Percentiles rank a stretch among this genome's conserved stretches.
Conservation (phyloP, 2,888 invertebrate genomes). For the Drosophila tanythrix region DNA sequence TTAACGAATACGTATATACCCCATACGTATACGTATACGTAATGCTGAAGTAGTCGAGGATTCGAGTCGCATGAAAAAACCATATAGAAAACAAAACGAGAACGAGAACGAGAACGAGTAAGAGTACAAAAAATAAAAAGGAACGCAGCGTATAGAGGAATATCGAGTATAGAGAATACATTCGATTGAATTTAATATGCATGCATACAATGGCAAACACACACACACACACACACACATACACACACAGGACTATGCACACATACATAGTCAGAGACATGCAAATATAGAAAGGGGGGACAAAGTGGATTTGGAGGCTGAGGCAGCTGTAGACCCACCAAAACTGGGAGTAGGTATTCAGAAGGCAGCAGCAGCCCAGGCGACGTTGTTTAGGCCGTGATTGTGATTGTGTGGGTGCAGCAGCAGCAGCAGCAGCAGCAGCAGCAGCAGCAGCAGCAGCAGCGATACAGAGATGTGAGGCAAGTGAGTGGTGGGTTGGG, state of each 20-base stretch:
- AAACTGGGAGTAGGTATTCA: conserved; percentile 23
- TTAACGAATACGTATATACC: conserved; percentile 45
- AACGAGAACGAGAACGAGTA: conserved; percentile 5
- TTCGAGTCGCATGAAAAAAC: conserved; percentile 23
- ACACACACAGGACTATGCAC: conserved; percentile 11
- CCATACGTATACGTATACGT: conserved; percentile 50
- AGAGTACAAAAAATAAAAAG: neutral
- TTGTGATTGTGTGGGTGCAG: conserved; percentile 52
- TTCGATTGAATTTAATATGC: conserved; percentile 84
- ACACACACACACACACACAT: conserved; percentile 39
- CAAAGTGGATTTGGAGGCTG: conserved; percentile 22
- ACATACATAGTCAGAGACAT: conserved; percentile 12
- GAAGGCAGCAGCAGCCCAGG: conserved; percentile 22
- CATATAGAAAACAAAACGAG: conserved; percentile 12
- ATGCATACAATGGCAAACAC: conserved; percentile 78
- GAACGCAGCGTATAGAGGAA: conserved; percentile 38
- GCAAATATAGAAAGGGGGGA: conserved; percentile 27
- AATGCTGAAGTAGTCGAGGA: conserved; percentile 55
- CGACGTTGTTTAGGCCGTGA: conserved; percentile 56
- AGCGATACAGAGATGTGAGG: neutral
- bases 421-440: conserved; percentile 17
- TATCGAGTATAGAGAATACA: conserved; percentile 79
- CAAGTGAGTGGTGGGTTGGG: neutral
- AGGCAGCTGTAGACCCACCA: neutral
- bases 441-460: conserved; percentile 26